Evolutionary conservation across 2,888 invertebrate species (phyloP).

Genomic region (Nineta flava): DNA sequence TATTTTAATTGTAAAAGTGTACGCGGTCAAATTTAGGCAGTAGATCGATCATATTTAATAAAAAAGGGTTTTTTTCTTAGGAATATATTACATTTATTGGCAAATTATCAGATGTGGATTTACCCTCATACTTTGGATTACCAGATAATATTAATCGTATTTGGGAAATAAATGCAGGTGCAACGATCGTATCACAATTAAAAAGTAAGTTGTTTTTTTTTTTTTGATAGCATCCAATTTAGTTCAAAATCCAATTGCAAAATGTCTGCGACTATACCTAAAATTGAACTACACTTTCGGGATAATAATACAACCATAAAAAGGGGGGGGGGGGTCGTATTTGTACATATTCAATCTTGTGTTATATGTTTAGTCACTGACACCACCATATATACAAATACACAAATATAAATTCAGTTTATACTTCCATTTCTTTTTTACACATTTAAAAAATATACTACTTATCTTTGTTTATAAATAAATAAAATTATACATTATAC

Average conservation of each 20-base stretch:
- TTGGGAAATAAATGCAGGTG: slow-evolving; percentile 56
- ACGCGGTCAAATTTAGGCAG: not conserved
- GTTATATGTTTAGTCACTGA: too few relatives aligned
- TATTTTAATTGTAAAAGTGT: not conserved
- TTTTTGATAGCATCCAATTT: not conserved
- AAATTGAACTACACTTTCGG: too few relatives aligned
- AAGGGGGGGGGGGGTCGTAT: too few relatives aligned
- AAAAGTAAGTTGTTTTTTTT: slow-evolving; percentile 26
- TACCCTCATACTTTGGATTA: slow-evolving; percentile 62
- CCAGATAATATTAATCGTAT: slow-evolving; percentile 76
- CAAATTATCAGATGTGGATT: slow-evolving; percentile 52
- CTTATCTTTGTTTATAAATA: too few relatives aligned
- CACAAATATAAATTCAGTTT: too few relatives aligned
- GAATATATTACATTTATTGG: slow-evolving; percentile 50
- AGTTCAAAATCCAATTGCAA: not conserved
- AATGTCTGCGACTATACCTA: too few relatives aligned
- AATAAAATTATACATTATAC: too few relatives aligned
- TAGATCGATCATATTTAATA: not conserved
- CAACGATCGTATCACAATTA: slow-evolving; percentile 43
- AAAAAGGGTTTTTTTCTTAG: slow-evolving; percentile 27
- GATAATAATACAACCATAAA: too few relatives aligned
- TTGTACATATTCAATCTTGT: too few relatives aligned
- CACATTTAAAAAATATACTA: too few relatives aligned
- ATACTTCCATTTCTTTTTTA: too few relatives aligned
- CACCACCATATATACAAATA: too few relatives aligned